Evolutionary conservation across 2,113 vertebrate genomes (phyloP), one percentile per base, ranked within the genome.

Genomic region (Halcyon senegalensis): DNA sequence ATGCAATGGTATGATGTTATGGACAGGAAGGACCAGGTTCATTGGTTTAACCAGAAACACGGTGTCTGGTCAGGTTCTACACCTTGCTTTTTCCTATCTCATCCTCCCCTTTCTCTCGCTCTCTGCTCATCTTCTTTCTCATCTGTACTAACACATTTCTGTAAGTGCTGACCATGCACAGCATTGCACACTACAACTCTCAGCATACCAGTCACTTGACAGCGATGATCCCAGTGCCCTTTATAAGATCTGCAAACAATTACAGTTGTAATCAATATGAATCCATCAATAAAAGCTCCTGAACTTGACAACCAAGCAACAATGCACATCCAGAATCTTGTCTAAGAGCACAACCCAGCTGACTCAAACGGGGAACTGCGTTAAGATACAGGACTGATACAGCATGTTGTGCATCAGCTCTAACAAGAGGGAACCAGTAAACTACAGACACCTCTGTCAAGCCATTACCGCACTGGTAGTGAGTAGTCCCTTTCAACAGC

Each of bases 211-310:
- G 6, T 25, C 78, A 59, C 44, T n/a, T 66, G n/a, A 33, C 59
- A 77, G 13, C 4, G 48, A 84, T 55, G 89, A 93, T 43, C 82
- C 53, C 67, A 43, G 59, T 24, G 13, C 53, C 93, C 79, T 75
- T 90, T 66, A 50, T 17, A 41, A 90, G 60, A 60, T 44, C 85
- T 82, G 64, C 23, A 84, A 96, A 74, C 39, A 89, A 56, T 63
- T 60, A 70, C 2, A 72, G 64, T 37, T 87, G 44, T 78, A 96
- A 93, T 82, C 46, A 82, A 76, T 79, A 84, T 3, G 37, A 91
- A 82, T 48, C 60, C 81, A 56, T 68, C 87, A 79, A 30, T 43
- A 80, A 6, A 83, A 92, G 41, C 84, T 69, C 87, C 73, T 92
- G 68, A 79, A 86, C 66, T 92, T 84, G 69, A 85, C 51, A 55